Evolutionary conservation across 2,888 invertebrate species (phyloP).

Genomic region (Keiferia lycopersicella): DNA sequence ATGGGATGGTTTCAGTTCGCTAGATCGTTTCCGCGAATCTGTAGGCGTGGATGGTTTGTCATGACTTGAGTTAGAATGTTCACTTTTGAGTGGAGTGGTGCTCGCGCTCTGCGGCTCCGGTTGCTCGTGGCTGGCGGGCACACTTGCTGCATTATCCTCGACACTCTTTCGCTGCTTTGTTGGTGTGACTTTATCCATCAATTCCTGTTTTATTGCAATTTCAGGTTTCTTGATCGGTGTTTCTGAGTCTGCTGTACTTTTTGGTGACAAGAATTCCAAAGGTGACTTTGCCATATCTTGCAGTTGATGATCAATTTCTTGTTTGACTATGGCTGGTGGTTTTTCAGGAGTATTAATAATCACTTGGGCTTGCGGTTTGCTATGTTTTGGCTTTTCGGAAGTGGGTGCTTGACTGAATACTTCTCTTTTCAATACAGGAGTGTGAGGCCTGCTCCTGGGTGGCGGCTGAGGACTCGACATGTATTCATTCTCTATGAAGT

Average conservation of each 20-base stretch:
- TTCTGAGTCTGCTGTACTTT: conserved; percentile 17
- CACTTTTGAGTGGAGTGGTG: conserved; percentile 6
- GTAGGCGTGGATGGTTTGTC: conserved; percentile 44
- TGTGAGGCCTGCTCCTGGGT: conserved; percentile 30
- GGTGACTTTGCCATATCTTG: conserved; percentile 45
- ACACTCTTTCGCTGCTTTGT: not conserved
- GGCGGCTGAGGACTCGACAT: conserved; percentile 37
- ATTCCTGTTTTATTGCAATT: conserved; percentile 22
- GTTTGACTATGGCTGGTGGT: conserved; percentile 35
- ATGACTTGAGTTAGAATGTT: conserved; percentile 2
- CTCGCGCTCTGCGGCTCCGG: conserved; percentile 1
- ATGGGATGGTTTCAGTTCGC: conserved; percentile 68
- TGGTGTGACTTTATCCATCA: conserved; percentile 3
- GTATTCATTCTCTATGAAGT: conserved; percentile 62
- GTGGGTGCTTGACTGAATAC: not conserved
- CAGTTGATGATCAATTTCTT: conserved; percentile 48
- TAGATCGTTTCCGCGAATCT: conserved; percentile 64
- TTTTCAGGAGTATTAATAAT: conserved; percentile 29
- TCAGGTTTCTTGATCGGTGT: conserved; percentile 30
- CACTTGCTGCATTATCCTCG: not conserved
- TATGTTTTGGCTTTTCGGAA: conserved; percentile 9
- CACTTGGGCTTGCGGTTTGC: not conserved
- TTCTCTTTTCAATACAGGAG: conserved; percentile 35
- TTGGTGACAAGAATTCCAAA: conserved; percentile 36
- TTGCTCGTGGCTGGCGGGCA: not conserved